Conservation (phyloP, 2,113 vertebrate species). For the Micronycteris hirsuta region DNA sequence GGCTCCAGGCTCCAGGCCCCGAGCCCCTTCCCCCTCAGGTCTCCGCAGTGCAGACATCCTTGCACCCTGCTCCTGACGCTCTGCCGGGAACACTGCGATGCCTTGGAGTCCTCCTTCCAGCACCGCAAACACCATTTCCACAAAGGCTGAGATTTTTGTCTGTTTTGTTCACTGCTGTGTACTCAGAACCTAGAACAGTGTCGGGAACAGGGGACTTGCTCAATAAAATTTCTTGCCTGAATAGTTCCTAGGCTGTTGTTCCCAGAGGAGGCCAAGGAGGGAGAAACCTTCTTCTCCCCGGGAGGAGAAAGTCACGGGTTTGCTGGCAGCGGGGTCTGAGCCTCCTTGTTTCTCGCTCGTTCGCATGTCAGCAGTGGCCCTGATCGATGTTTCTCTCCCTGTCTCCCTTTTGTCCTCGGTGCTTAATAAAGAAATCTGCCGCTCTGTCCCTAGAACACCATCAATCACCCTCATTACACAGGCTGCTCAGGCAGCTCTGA, state of each 20-base stretch:
- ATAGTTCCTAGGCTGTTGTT: not conserved
- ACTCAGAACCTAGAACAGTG: not conserved
- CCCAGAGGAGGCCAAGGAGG: not conserved
- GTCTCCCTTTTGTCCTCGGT: not conserved
- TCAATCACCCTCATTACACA: not conserved
- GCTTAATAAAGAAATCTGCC: constrained; percentile 36
- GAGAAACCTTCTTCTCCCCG: not conserved
- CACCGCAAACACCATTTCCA: not conserved
- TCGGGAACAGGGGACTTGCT: not conserved
- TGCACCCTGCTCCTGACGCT: not conserved
- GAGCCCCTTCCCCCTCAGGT: no score
- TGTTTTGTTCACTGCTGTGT: not conserved
- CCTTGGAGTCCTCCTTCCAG: not conserved
- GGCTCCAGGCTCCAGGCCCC: fast-evolving
- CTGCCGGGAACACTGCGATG: not conserved
- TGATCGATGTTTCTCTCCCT: not conserved
- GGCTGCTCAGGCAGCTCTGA: not conserved
- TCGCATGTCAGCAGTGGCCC: not conserved
- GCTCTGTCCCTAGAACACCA: not conserved
- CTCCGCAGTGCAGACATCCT: not conserved
- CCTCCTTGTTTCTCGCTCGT: not conserved
- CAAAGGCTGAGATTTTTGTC: not conserved
- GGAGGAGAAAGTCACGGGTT: not conserved
- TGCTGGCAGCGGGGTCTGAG: not conserved
- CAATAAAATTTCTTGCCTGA: not conserved